Base-by-base conservation (phyloP, 1,140 invertebrate species). In the Apis laboriosa region DNA sequence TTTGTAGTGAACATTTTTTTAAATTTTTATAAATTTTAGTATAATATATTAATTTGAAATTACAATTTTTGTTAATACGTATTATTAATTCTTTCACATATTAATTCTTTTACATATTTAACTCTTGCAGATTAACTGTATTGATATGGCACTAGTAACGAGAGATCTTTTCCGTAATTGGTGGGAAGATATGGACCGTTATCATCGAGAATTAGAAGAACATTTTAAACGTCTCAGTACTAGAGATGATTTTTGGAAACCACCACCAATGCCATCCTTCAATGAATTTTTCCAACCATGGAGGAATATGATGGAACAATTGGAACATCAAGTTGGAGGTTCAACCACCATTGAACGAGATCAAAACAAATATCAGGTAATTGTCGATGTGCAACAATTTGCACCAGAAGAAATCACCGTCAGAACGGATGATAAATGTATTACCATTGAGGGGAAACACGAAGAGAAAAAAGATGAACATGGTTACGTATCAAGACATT, bases 391-490 rank as follows among this genome's bases (percentile, higher is more conserved):
- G 1, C 86, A 88, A 2, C 86, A 86, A 21, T 88, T 88, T 9
- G 28, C 66, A 3, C 87, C 87, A 0, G 84, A 88, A 11, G 86
- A 88, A n/a, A 81, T 88, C 34, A 86, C 64, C 0, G 87, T 88
- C 8, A 67, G 74, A n/a, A 88, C 87, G 88, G 95, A 96, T 9
- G 97, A 97, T 66, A 96, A 96, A 76, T 94, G 93, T 15, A 94
- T 97, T 15, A 92, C 96, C 3, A 94, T 97, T 3, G 96, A 97
- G 88, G 97, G 96, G 7, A 97, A 97, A 88, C 97, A 97, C 76
- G 96, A 97, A 85, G 97, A 97, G 89, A 96, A 96, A 74, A 93
- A 95, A 73, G 97, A 97, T 74, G 95, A 97, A 55, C 96, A 97
- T 83, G 97, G 97, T 0, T 96, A 92, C 84, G 96, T 97, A 24